These are phyloP conservation scores for Bovichtus diacanthus DNA, from an alignment of 2,797 vertebrate species.

Conservation along the genomic window DNA sequence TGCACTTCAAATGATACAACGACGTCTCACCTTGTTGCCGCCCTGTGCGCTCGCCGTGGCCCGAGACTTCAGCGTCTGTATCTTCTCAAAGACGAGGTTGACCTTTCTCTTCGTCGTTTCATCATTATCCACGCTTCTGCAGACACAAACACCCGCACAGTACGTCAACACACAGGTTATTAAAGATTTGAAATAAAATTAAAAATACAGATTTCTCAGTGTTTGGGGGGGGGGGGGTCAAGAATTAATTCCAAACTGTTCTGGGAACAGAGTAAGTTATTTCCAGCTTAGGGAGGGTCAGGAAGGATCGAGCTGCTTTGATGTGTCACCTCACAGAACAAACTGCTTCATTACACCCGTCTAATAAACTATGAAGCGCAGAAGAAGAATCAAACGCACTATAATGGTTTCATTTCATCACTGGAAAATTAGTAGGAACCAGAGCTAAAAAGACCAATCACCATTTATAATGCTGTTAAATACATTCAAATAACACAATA, in stretches of 20 bases:
- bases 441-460: not conserved
- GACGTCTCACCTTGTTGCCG: slow-evolving; percentile 81
- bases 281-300: slow-evolving; percentile 59
- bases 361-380: slow-evolving; percentile 54
- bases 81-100: slow-evolving; percentile 99
- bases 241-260: slow-evolving; percentile 67
- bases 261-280: slow-evolving; percentile 63
- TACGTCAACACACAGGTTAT: slow-evolving; percentile 3
- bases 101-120: slow-evolving; percentile 97
- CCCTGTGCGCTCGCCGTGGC: slow-evolving; percentile 88
- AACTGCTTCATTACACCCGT: slow-evolving; percentile 68
- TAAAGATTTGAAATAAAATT: too few relatives aligned
- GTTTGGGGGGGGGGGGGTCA: slow-evolving; percentile 49
- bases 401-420: slow-evolving; percentile 25
- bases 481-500: not conserved
- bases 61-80: slow-evolving; percentile 97
- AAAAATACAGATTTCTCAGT: slow-evolving; percentile 37
- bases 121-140: slow-evolving; percentile 93
- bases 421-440: not conserved
- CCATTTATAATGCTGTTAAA: not conserved
- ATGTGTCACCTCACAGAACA: slow-evolving; percentile 76
- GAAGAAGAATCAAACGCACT: slow-evolving; percentile 19
- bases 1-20: slow-evolving; percentile 39
- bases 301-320: slow-evolving; percentile 71
- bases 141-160: slow-evolving; percentile 40